phyloP scores from a whole-genome alignment of 2,113 vertebrate genomes.

The Melospiza melodia region DNA sequence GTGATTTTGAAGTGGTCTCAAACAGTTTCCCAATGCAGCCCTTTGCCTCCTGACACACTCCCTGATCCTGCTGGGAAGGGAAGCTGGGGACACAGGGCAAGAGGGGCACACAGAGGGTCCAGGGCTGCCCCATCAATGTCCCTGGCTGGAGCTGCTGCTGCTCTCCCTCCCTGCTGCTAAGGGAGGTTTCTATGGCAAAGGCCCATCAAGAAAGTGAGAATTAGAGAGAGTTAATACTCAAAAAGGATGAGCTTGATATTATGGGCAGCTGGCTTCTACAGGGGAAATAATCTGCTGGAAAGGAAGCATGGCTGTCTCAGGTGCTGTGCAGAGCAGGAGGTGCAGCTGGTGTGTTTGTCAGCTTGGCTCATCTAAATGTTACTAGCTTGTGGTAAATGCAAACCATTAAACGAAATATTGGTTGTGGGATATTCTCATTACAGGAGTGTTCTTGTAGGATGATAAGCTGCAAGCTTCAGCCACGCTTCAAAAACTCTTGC shows the following conservation, averaged over 20 bases:
- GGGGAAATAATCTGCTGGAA: not conserved
- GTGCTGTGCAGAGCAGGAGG: not conserved
- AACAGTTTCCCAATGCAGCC: not conserved
- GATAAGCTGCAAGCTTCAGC: not conserved
- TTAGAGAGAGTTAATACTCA: slow-evolving; percentile 30
- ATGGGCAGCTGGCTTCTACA: slow-evolving; percentile 18
- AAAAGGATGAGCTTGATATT: slow-evolving; percentile 14
- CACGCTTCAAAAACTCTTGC: not conserved
- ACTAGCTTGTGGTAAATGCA: not conserved
- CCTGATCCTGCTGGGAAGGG: not conserved
- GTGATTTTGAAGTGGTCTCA: not conserved
- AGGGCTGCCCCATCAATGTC: not conserved
- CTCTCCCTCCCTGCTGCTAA: slow-evolving; percentile 55
- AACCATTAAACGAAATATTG: not conserved
- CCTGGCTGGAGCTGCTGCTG: not conserved
- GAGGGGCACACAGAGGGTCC: not conserved
- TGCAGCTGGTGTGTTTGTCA: not conserved
- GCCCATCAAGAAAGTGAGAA: slow-evolving; percentile 43
- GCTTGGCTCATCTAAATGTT: not conserved
- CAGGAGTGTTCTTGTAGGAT: not conserved
- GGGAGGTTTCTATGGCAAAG: slow-evolving; percentile 73
- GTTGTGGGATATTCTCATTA: not conserved
- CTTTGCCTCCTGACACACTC: not conserved
- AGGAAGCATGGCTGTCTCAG: not conserved
- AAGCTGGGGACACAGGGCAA: not conserved